Conservation (phyloP, 2,888 invertebrate species). For the Hirtodrosophila duncani region DNA sequence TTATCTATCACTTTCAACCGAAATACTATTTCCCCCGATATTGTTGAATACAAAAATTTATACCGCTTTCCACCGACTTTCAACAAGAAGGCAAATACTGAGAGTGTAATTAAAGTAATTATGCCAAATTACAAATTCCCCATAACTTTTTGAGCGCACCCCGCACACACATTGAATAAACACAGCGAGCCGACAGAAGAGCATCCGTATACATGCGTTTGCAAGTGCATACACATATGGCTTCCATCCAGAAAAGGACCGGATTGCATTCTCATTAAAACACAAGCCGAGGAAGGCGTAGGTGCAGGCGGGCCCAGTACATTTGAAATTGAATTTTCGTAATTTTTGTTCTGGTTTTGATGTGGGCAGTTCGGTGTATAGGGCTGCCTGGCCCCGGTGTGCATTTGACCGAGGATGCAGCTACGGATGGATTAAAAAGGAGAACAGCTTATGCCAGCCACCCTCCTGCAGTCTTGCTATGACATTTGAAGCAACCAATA, state of each 20-base stretch:
- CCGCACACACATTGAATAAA: no score
- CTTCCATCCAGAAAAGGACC: slow-evolving; percentile 12
- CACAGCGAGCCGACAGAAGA: no score
- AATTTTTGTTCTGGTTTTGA: slow-evolving; percentile 53
- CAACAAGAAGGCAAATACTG: no score
- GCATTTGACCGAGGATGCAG: slow-evolving; percentile 23
- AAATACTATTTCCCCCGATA: no score
- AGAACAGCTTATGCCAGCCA: not conserved
- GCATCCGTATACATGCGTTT: not conserved
- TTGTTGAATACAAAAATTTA: no score
- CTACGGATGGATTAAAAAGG: not conserved
- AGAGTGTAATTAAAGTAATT: no score
- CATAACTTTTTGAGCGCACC: no score
- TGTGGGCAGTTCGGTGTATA: slow-evolving; percentile 33
- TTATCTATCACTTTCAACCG: no score
- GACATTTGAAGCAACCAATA: slow-evolving; percentile 25
- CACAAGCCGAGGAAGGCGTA: slow-evolving; percentile 1
- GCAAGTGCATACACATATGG: not conserved
- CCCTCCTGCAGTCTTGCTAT: not conserved
- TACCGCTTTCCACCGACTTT: no score
- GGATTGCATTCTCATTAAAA: slow-evolving; percentile 25
- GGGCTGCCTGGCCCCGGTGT: no score
- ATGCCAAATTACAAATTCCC: no score
- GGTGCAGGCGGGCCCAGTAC: slow-evolving; percentile 7
- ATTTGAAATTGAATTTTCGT: slow-evolving; percentile 73